A percentile compares a stretch with the other conserved stretches of the same genome.
Conservation (phyloP, 2,113 vertebrate species). For the Serinus canaria region DNA sequence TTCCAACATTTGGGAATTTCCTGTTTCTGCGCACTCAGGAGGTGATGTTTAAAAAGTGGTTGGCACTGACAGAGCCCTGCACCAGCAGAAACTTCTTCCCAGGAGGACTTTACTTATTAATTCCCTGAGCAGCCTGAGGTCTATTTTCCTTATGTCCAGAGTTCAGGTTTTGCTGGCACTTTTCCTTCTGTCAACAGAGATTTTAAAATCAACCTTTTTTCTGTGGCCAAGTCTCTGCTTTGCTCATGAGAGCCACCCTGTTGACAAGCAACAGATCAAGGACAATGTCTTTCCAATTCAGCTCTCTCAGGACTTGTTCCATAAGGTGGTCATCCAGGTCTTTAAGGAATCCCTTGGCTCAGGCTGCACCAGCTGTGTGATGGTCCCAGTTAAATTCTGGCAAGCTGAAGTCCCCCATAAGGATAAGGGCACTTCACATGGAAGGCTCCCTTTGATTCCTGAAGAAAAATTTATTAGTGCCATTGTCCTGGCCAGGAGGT, state of each 20-base stretch:
- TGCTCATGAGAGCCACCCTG: background rate
- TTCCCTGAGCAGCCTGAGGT: background rate
- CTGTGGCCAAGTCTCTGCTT: background rate
- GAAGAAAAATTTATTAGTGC: background rate
- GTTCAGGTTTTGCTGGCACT: background rate
- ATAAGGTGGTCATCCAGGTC: background rate
- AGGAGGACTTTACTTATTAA: background rate
- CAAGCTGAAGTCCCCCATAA: background rate
- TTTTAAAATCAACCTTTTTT: background rate
- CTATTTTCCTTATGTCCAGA: background rate
- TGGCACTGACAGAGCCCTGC: rapidly evolving
- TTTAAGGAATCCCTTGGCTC: background rate
- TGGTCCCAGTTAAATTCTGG: background rate
- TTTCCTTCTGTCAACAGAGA: background rate
- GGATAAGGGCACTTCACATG: background rate
- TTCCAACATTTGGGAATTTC: background rate
- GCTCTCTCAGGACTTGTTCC: background rate
- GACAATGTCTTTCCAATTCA: background rate
- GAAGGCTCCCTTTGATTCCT: background rate
- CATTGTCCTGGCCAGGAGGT: background rate
- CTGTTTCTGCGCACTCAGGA: background rate
- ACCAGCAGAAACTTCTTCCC: background rate
- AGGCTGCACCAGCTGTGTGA: background rate
- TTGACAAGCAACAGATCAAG: background rate
- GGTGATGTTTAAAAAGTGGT: background rate